Evolutionary conservation across 2,797 vertebrate genomes (phyloP).

Genomic region (Thaleichthys pacificus): DNA sequence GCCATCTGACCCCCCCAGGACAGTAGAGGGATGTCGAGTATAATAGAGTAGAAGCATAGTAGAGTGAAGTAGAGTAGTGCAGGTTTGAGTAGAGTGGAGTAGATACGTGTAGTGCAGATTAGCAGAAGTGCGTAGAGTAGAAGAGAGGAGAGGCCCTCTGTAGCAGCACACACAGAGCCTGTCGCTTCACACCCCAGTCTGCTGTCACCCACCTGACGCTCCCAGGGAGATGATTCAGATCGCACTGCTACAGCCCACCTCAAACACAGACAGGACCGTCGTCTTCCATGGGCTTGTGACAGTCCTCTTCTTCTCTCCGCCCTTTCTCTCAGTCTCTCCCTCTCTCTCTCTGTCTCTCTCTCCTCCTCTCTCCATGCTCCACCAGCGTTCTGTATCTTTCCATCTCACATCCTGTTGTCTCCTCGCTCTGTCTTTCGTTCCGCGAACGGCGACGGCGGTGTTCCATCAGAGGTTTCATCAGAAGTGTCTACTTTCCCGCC

Average conservation of each 20-base stretch:
- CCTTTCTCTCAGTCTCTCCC: too few species aligned
- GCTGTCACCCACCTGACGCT: too few species aligned
- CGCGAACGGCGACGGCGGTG: background rate
- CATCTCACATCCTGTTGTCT: constrained; percentile 21
- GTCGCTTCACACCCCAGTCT: too few species aligned
- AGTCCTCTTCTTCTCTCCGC: too few species aligned
- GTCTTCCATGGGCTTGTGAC: too few species aligned
- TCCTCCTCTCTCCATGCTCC: too few species aligned
- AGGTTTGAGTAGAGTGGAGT: background rate
- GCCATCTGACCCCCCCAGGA: too few species aligned
- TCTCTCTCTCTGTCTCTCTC: too few species aligned
- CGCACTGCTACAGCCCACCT: too few species aligned
- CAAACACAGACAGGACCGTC: too few species aligned
- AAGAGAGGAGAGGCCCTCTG: background rate
- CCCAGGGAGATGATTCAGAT: too few species aligned
- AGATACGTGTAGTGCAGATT: background rate
- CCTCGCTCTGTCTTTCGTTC: constrained; percentile 16
- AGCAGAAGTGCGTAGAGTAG: background rate
- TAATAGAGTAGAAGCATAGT: background rate
- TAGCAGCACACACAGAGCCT: too few species aligned
- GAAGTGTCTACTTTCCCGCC: constrained; percentile 19
- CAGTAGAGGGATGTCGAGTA: background rate
- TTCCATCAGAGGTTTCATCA: background rate
- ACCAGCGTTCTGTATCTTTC: constrained; percentile 3
- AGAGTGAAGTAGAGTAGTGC: background rate